Evolutionary conservation across 2,113 vertebrate genomes (phyloP), one percentile per base, ranked within the genome.

Genomic region (Periophthalmodon schlosseri): DNA sequence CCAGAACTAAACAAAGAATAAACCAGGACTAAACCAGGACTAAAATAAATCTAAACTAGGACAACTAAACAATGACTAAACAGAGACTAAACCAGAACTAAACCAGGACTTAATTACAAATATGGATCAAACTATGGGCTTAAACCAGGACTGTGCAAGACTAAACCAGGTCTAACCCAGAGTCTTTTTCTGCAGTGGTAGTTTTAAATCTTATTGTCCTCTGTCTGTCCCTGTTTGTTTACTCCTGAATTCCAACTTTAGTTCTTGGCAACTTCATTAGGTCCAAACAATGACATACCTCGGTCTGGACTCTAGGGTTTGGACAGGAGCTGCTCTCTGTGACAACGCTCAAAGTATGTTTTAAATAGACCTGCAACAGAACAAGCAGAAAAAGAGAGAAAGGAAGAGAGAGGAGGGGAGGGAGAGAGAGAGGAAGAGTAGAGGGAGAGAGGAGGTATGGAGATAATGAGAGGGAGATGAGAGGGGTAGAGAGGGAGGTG

Each of bases 181-280:
- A 0, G n/a, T 2, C 9, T 23, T n/a, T 56, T 21, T 7, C 8
- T 2, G 54, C 49, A 21, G 20, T 21, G 20, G 20, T 21, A 8
- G 49, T 50, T 50, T 50, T 50, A 50, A 16, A 50, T 14, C 3
- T 18, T 18, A 5, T 4, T 50, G 13, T 8, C n/a, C 3, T n/a
- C n/a, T 2, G 74, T 50, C 52, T 47, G 73, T 71, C 66, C 23
- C 10, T 44, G 39, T 10, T 24, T 77, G 74, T 85, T 82, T 76
- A n/a, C 84, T 72, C 76, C 39, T 14, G 46, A 68, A 89, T 89
- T 84, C 85, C 84, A 81, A n/a, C 20, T 68, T 71, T 57, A 60
- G 15, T 77, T 81, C 86, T n/a, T 69, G 56, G 86, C 88, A 86
- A 87, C 86, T 16, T 84, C 73, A 49, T 34, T 69, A 15, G 44